Evolutionary conservation across 2,113 vertebrate genomes (phyloP).

Genomic region (Colaptes auratus): DNA sequence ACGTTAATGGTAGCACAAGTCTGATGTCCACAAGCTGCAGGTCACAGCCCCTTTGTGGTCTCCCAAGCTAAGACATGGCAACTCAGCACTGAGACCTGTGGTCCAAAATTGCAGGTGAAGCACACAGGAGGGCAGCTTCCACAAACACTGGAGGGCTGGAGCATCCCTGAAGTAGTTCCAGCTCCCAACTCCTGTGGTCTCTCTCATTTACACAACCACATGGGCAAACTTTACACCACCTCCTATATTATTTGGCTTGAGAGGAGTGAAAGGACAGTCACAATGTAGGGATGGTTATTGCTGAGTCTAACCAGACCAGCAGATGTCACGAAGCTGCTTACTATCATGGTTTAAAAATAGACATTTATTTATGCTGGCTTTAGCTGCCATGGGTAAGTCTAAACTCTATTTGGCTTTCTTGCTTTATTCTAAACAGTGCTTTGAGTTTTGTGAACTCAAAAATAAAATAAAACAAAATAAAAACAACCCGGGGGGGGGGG

Average conservation of each 20-base stretch:
- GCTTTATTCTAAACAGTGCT: neutral
- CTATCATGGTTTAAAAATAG: neutral
- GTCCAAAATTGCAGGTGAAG: fast-evolving
- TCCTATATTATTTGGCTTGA: neutral
- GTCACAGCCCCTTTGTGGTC: neutral
- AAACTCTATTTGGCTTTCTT: neutral
- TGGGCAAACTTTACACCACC: fast-evolving
- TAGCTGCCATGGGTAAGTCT: neutral
- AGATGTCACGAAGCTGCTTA: neutral
- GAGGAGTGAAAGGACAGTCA: neutral
- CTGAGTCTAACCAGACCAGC: neutral
- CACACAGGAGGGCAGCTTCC: fast-evolving
- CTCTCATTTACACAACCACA: neutral
- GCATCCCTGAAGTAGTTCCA: neutral
- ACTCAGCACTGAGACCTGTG: neutral
- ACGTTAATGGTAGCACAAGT: fast-evolving
- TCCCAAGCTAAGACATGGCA: fast-evolving
- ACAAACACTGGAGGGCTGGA: neutral
- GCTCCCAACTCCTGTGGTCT: neutral
- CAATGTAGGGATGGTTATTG: neutral
- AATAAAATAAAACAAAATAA: neutral
- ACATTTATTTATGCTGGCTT: neutral
- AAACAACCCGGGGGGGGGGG: too few species aligned
- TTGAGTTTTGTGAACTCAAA: neutral
- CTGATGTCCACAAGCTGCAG: neutral